Evolutionary conservation across 2,888 invertebrate genomes (phyloP).

Genomic region (Callinectes sapidus): DNA sequence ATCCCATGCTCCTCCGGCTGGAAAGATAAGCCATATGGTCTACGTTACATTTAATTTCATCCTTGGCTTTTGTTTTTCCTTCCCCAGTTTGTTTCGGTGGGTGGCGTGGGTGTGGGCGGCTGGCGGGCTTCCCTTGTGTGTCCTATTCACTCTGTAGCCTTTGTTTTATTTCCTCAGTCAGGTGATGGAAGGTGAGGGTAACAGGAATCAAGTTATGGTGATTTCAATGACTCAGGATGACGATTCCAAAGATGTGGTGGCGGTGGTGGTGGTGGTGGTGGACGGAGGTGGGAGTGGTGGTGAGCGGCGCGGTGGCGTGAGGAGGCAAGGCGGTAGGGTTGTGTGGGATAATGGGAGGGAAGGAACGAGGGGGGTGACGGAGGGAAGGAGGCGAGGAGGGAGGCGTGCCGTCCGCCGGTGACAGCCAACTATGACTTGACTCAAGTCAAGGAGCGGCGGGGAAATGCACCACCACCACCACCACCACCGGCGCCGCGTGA

Average conservation of each 20-base stretch:
- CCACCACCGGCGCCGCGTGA: background rate
- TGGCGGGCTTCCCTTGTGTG: background rate
- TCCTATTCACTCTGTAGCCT: background rate
- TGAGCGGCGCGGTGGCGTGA: background rate
- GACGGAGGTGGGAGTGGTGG: background rate
- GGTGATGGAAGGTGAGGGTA: background rate
- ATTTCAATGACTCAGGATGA: conserved; percentile 16
- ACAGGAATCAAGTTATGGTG: background rate
- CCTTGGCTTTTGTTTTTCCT: too few species aligned
- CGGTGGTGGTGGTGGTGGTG: background rate
- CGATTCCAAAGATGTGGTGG: conserved; percentile 5
- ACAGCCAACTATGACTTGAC: background rate
- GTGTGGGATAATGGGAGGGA: background rate
- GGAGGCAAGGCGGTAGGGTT: background rate
- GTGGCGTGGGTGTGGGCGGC: too few species aligned
- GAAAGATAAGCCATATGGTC: background rate
- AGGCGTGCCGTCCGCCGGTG: conserved; percentile 2
- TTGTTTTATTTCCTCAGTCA: background rate
- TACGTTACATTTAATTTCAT: background rate
- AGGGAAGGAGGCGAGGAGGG: background rate
- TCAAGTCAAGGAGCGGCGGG: background rate
- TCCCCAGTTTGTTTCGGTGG: too few species aligned
- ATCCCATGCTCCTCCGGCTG: too few species aligned
- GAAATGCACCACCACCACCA: background rate
- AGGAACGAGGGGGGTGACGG: background rate